Base-by-base conservation (phyloP, 2,888 invertebrate species). In the Polydrusus cervinus region DNA sequence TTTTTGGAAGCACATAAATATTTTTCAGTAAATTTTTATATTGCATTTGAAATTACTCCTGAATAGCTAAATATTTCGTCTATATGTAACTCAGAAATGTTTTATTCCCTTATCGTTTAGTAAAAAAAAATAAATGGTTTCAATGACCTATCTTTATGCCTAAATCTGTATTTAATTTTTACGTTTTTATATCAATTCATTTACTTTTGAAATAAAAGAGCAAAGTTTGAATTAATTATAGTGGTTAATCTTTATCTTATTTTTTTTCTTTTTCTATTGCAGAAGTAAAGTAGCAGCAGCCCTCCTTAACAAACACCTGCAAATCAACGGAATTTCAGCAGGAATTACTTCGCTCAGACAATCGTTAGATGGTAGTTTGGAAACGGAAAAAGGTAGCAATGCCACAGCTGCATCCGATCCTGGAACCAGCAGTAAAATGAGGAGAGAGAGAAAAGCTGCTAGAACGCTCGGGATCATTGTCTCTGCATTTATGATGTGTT, bases 391-490 rank as follows among this genome's bases (percentile, higher is more conserved):
- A 83, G 83, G 82, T 81, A 25, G 25, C 25, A 53, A 83, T 80
- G 86, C 85, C 67, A 84, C 85, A 51, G 86, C 87, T 51, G 86
- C 87, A 74, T 80, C 85, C 11, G 91, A 91, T 82, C 88, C 86
- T 0, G 86, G 87, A 49, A 92, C 94, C 74, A 94, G 93, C 87
- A 94, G 90, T 86, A 95, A 96, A 87, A 96, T 96, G 95, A 93
- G 95, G 85, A 89, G 95, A 67, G 96, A 96, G 86, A 89, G 95
- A 76, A 96, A 96, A 85, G 97, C 97, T 0, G 97, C 97, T 1
- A 91, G 97, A 84, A 98, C 98, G 11, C 90, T 98, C 53, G 98
- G 98, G 71, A 97, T 98, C 85, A 97, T 98, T 84, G 97, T 98
- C 94, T 97, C 97, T 40, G 97, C 96, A 0, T 98, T 98, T 87